Base-by-base conservation (phyloP, 1,140 invertebrate species). In the Drosophila melanica region DNA sequence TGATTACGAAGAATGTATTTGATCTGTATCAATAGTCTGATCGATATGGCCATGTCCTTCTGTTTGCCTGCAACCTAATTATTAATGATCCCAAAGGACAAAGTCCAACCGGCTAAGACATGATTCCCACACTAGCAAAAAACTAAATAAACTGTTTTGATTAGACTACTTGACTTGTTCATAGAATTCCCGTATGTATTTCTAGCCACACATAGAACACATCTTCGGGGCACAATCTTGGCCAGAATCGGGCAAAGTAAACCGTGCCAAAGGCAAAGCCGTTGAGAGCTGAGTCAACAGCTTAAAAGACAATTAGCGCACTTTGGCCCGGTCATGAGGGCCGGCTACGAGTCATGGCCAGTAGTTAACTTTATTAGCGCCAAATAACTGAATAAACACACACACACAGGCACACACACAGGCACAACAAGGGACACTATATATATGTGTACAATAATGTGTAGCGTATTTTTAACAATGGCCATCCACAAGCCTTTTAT, bases 271-370 rank as follows among this genome's bases (percentile, higher is more conserved):
- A 59, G 44, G 44, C 62, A 55, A 73, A 65, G 42, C 76, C 77
- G 37, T 45, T 50, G 70, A 87, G 85, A 65, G 79, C 60, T 81
- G 20, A 67, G 77, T 67, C 70, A 85, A 85, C 82, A 87, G 81
- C 82, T 87, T 85, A 85, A 85, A 85, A 78, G 82, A 66, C 82
- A 85, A 85, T 85, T 85, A 85, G 81, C 82, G 82, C 81, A 78
- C 75, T 78, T 62, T 59, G 39, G 44, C 60, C 54, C 66, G 82
- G 81, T 79, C 80, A 67, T 73, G 66, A 42, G 63, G 81, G 70
- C 12, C 27, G 12, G 18, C 54, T 50, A 53, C 81, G 64, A 75
- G 79, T 79, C 84, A 87, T 55, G 82, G 79, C 82, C 82, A 89
- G 70, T 79, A 66, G 75, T 82, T 87, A 87, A 77, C 84, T 89